Base-by-base conservation (phyloP, 2,113 vertebrate species). In the Apus apus region DNA sequence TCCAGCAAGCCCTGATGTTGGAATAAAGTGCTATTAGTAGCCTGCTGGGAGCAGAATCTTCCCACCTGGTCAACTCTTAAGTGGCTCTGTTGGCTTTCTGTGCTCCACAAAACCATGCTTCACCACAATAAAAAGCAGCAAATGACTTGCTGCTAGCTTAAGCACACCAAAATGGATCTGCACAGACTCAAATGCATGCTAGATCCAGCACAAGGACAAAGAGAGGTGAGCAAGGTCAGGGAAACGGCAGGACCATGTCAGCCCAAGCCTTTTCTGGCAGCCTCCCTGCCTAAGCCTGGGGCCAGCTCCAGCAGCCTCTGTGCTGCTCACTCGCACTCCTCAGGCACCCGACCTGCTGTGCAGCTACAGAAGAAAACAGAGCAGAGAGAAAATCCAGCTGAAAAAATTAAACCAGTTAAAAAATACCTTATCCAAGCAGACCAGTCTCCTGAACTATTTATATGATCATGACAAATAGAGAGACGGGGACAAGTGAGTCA, bases 291-390 rank as follows among this genome's bases (percentile, higher is more conserved):
- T 9, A 11, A 79, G 22, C 51, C 66, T 2, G 38, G 9, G 45
- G 22, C n/a, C 21, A 13, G 66, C 22, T 54, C 64, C 75, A 62
- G 67, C 38, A 72, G 58, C 53, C 53, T 27, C 85, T 48, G 85
- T 7, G 67, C 53, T 5, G 58, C 73, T 13, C 11, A 1, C 15
- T 58, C 1, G 1, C 11, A 0, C 27, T 22, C 17, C 68, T 2
- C 15, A 19, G 54, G 56, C 60, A 66, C 67, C 61, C 56, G 5
- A n/a, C 65, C 51, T 46, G 51, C 78, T 74, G 30, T 13, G 38
- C 38, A 34, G 51, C 73, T 34, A 14, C 34, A 5, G 15, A 48
- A 58, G 21, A 45, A 17, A 53, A 16, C 8, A 22, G 32, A 27
- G 13, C 66, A 3, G 26, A 50, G 67, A 13, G 36, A 10, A 34